Percentiles rank a stretch among this genome's conserved stretches.
phyloP scores from a whole-genome alignment of 2,888 invertebrate species.

The Camponotus fellah region DNA sequence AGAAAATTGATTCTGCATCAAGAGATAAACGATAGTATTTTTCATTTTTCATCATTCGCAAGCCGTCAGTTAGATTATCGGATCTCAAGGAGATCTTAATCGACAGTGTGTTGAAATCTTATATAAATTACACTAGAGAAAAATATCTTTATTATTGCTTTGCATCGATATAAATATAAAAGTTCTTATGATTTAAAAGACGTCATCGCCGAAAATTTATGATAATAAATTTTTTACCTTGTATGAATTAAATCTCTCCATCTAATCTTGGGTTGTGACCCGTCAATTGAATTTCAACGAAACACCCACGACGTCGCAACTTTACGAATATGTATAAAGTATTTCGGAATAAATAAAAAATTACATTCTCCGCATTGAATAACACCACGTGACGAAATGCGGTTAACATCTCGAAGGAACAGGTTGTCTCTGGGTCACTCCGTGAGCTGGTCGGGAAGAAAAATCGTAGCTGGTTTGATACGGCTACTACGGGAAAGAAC shows the following conservation, averaged over 20 bases:
- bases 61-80: not conserved
- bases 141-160: not conserved
- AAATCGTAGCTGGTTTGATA: conserved; percentile 65
- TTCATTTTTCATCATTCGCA: not conserved
- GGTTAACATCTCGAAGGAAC: not conserved
- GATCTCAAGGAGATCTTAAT: not conserved
- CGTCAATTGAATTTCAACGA: not conserved
- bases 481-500: conserved; percentile 51
- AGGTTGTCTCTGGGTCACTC: conserved; percentile 18
- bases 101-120: not conserved
- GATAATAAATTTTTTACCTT: not conserved
- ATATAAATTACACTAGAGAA: not conserved
- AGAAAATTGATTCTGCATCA: not conserved
- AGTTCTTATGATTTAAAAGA: not conserved
- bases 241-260: not conserved
- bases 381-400: not conserved
- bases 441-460: conserved; percentile 44
- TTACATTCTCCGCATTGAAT: conserved; percentile 5
- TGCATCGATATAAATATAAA: not conserved
- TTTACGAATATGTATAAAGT: not conserved
- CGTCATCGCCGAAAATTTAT: too few relatives aligned
- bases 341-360: not conserved
- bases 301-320: not conserved
- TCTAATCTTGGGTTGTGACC: not conserved
- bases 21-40: not conserved